Base-by-base conservation (phyloP, 2,113 vertebrate genomes). In the Poeciliopsis prolifica region DNA sequence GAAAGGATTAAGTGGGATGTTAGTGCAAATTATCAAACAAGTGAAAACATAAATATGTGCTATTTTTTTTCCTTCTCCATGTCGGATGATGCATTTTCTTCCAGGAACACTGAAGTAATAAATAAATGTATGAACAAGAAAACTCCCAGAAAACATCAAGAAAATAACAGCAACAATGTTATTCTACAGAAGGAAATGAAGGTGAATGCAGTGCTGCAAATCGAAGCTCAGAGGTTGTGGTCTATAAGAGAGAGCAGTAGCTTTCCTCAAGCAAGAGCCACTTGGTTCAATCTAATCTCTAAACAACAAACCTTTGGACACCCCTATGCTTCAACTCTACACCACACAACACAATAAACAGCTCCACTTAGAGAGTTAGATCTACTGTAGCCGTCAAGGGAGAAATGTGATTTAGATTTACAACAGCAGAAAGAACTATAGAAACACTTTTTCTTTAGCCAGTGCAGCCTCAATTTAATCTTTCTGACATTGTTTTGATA, bases 271-370 rank as follows among this genome's bases (percentile, higher is more conserved):
- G 83, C 86, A 81, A 81, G 54, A 80, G 82, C 84, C 79, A 74
- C 87, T 79, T 85, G 84, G 92, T 94, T 94, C 92, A 93, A 94
- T 94, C 90, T 94, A 93, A 95, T 94, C 93, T 94, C 89, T 86
- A 91, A 93, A 91, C 92, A 89, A 88, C 88, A 81, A 92, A 84
- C 91, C 91, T 90, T 60, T 77, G 91, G 93, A 93, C 83, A 68
- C 70, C 79, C 83, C 90, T 68, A 71, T 63, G n/a, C 81, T 61
- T 83, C 86, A 81, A 83, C 88, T 89, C 87, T 80, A 82, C 68
- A 48, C 83, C 35, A 29, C 77, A 85, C 90, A 93, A 92, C 92
- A 94, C 92, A 87, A 91, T 89, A 90, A 86, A 86, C 87, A 91
- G 74, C 83, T 79, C 87, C 67, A 84, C 84, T 85, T 77, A 81